Evolutionary conservation across 2,113 vertebrate genomes (phyloP).

Genomic region (Merops nubicus): DNA sequence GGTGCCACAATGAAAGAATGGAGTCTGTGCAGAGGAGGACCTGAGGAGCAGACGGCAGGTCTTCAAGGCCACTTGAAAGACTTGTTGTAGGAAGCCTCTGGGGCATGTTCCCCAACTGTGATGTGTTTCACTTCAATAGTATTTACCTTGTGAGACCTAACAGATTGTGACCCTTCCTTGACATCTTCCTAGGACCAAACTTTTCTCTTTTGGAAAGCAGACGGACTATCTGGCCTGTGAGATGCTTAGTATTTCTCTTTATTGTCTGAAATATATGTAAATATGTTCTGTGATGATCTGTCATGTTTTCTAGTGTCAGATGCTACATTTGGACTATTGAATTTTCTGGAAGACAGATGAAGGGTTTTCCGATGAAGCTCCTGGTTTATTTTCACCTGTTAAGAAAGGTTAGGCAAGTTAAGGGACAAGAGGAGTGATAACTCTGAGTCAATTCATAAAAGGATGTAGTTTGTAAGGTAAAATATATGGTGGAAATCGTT

Average conservation of each 20-base stretch:
- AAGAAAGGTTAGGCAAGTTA: slow-evolving; percentile 16
- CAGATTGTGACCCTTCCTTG: neutral
- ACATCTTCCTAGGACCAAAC: neutral
- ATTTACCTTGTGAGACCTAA: neutral
- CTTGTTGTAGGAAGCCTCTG: neutral
- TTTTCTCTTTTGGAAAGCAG: neutral
- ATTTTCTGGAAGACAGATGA: slow-evolving; percentile 32
- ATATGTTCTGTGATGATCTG: slow-evolving; percentile 18
- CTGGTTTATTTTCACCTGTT: slow-evolving; percentile 49
- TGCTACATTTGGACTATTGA: neutral
- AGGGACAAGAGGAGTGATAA: neutral
- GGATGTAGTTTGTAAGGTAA: neutral
- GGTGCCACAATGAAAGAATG: neutral
- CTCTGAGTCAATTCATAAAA: neutral
- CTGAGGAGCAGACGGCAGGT: neutral
- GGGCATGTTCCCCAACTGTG: neutral
- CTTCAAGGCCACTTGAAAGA: neutral
- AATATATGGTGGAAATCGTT: neutral
- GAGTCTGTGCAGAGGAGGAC: neutral
- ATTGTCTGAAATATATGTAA: neutral
- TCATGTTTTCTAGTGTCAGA: slow-evolving; percentile 23
- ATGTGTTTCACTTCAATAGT: neutral
- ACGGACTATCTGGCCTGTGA: neutral
- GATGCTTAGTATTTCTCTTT: slow-evolving; percentile 44
- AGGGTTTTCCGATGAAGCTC: neutral